Evolutionary conservation across 2,797 vertebrate species (phyloP).

Genomic region (Pseudochaenichthys georgianus): DNA sequence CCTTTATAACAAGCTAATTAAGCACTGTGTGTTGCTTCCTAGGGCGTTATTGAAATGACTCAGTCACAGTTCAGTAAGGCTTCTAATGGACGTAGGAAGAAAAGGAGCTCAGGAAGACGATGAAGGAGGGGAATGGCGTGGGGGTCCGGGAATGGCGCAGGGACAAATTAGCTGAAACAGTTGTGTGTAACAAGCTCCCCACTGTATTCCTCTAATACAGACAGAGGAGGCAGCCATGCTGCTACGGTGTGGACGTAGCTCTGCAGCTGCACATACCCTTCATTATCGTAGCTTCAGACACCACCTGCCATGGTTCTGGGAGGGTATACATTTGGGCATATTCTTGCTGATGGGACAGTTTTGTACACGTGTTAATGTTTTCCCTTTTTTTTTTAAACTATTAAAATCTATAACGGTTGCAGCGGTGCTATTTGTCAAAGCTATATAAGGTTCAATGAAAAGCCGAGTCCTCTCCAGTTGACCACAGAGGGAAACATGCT

Average conservation of each 20-base stretch:
- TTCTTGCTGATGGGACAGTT: constrained; percentile 15
- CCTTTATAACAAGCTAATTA: constrained; percentile 86
- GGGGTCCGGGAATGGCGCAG: constrained; percentile 27
- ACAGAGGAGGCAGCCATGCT: constrained; percentile 32
- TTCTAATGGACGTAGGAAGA: constrained; percentile 77
- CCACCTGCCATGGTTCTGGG: constrained; percentile 42
- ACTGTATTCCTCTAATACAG: constrained; percentile 60
- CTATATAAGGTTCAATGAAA: constrained; percentile 56
- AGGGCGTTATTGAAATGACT: constrained; percentile 83
- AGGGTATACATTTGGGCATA: constrained; percentile 10
- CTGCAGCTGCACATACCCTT: constrained; percentile 25
- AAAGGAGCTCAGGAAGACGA: constrained; percentile 49
- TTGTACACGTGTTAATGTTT: constrained; percentile 48
- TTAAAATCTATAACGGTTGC: constrained; percentile 52
- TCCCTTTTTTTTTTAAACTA: constrained; percentile 25
- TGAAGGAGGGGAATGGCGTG: constrained; percentile 45
- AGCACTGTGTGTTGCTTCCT: constrained; percentile 78
- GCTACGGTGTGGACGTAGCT: constrained; percentile 34
- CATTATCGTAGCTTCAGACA: not conserved
- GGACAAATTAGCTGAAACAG: constrained; percentile 71
- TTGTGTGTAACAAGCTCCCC: constrained; percentile 74
- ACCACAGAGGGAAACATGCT: constrained; percentile 42
- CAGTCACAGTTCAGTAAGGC: constrained; percentile 83
- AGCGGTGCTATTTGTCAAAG: constrained; percentile 56
- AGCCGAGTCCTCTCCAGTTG: constrained; percentile 40